Evolutionary conservation across 2,888 invertebrate genomes (phyloP).

Genomic region (Pachymerium ferrugineum): DNA sequence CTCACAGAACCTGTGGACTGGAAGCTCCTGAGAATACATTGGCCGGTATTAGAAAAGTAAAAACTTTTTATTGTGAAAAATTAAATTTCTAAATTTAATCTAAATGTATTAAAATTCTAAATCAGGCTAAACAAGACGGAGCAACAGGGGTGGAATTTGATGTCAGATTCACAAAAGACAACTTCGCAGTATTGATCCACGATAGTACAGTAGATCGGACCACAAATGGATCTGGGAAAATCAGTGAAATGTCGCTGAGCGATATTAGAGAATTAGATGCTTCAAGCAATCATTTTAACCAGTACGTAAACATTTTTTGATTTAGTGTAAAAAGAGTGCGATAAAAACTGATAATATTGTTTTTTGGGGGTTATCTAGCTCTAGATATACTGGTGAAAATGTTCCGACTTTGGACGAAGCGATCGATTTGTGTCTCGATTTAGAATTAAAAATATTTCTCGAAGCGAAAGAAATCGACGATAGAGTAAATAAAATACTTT

Average conservation of each 20-base stretch:
- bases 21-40: conserved; percentile 78
- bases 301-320: conserved; percentile 20
- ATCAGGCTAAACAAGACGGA: conserved; percentile 64
- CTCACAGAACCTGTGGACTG: conserved; percentile 67
- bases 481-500: conserved; percentile 54
- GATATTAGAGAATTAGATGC: conserved; percentile 61
- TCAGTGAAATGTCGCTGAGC: conserved; percentile 59
- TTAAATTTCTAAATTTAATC: background rate
- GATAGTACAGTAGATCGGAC: conserved; percentile 66
- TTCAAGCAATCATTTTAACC: conserved; percentile 53
- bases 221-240: conserved; percentile 53
- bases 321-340: too few relatives aligned
- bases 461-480: conserved; percentile 67
- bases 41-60: conserved; percentile 59
- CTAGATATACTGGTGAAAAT: conserved; percentile 55
- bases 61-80: background rate
- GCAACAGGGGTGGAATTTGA: conserved; percentile 73
- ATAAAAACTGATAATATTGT: too few relatives aligned
- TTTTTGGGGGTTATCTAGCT: too few relatives aligned
- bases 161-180: conserved; percentile 65
- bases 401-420: conserved; percentile 68
- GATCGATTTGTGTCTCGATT: conserved; percentile 59
- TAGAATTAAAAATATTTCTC: conserved; percentile 67
- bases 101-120: conserved; percentile 36
- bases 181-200: conserved; percentile 68